Evolutionary conservation across 2,888 invertebrate genomes (phyloP), one percentile per base, ranked within the genome.

Genomic region (Xestia sexstrigata): DNA sequence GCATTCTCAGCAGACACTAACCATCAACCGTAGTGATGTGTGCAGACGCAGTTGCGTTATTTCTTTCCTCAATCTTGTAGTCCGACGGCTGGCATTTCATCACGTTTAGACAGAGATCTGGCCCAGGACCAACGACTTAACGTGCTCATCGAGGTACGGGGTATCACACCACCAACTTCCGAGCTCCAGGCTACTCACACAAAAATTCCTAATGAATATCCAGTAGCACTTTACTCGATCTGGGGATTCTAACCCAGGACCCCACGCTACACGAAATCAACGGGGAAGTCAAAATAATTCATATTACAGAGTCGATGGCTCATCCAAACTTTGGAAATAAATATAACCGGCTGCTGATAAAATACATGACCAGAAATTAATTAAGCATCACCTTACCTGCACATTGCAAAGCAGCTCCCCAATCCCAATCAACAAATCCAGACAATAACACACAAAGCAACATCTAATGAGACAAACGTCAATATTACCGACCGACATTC

Each of bases 401-500:
- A 74, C 5, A 55, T 60, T 55, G 67, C 55, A 68, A 58, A 70
- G 26, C 30, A 55, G 8, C 9, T 49, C 49, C 20, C 42, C 47
- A 72, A 0, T 39, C 23, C n/a, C 39, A 67, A 82, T 75, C 30
- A 71, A 80, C 35, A 63, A 70, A 63, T 17, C 26, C 58, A 78
- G 52, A 68, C 70, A 76, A 81, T 78, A 74, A 78, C 35, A 76
- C 42, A 73, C 70, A 77, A 76, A 66, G 42, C 42, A 52, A 52
- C 79, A 42, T 80, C 72, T 81, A 88, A 87, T 84, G 82, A 87
- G 88, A 89, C 88, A 82, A 11, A 49, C 80, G 67, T 86, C 70
- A 85, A 84, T 80, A 79, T 83, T 68, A 74, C 66, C 67, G 39
- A 79, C 84, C 86, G 73, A 92, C 94, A 95, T 95, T 94, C 95